A percentile compares a stretch with the other conserved stretches of the same genome.
These are phyloP conservation scores for Aeoliscus strigatus DNA, from an alignment of 2,797 vertebrate genomes.

Conservation along the genomic window DNA sequence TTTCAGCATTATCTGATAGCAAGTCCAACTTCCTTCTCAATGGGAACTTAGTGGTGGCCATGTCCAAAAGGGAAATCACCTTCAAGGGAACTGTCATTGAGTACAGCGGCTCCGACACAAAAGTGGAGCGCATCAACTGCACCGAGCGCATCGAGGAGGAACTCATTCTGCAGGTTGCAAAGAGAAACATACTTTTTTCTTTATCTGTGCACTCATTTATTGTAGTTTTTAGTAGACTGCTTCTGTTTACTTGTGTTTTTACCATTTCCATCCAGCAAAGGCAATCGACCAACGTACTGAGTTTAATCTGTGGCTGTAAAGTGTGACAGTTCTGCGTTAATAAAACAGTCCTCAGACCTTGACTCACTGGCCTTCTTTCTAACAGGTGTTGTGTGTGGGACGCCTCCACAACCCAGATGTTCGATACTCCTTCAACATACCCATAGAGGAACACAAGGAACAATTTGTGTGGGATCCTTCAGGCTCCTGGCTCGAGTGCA, in stretches of 20 bases:
- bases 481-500: slow-evolving; percentile 91
- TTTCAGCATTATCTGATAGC: slow-evolving; percentile 86
- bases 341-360: slow-evolving; percentile 27
- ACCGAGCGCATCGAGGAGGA: slow-evolving; percentile 88
- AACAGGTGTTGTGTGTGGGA: slow-evolving; percentile 94
- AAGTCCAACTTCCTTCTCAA: slow-evolving; percentile 91
- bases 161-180: slow-evolving; percentile 86
- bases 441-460: slow-evolving; percentile 81
- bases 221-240: too few relatives aligned
- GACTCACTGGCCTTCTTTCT: slow-evolving; percentile 9
- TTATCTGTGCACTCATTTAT: too few relatives aligned
- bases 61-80: slow-evolving; percentile 92
- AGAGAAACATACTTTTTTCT: too few relatives aligned
- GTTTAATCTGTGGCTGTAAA: slow-evolving; percentile 5
- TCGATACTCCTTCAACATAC: slow-evolving; percentile 90
- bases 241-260: too few relatives aligned
- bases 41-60: slow-evolving; percentile 96
- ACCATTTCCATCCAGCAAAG: too few relatives aligned
- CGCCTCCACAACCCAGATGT: slow-evolving; percentile 94
- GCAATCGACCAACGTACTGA: not conserved
- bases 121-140: slow-evolving; percentile 91
- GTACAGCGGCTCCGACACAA: slow-evolving; percentile 92
- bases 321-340: slow-evolving; percentile 1
- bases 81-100: slow-evolving; percentile 87
- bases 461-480: slow-evolving; percentile 86